Evolutionary conservation across 2,888 invertebrate species (phyloP), one percentile per base, ranked within the genome.

Genomic region (Chrysodeixis includens): DNA sequence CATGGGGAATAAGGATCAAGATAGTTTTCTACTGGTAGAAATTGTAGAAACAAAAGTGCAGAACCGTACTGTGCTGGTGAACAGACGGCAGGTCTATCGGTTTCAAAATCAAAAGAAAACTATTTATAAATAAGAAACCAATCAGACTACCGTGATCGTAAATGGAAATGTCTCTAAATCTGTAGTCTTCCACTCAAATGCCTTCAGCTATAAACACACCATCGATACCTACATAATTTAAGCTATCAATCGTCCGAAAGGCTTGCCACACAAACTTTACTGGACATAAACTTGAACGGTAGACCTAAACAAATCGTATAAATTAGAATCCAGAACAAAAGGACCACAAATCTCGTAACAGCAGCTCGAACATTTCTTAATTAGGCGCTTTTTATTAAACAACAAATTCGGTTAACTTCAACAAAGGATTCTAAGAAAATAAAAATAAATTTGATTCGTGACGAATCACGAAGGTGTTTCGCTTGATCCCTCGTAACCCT

Each of bases 371-470:
- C 92, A 93, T 93, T 94, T 93, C 92, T 93, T 94, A 94, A 94
- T 94, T 94, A 94, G 92, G 86, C 87, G 86, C 86, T 91, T 94
- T 94, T 94, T 93, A 93, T 91, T 90, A 88, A 86, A 90, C 91
- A 90, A 92, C 94, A 93, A 94, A 94, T 94, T 95, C 94, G 90
- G 93, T 93, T 92, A 93, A 89, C 90, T 89, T 87, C 83, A 90
- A 94, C 94, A 95, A 94, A 93, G 91, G 92, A 83, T 87, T 89
- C 92, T 89, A 86, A 91, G 89, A 91, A 84, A 93, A 93, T 92
- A 94, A 94, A 92, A 95, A 92, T 92, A 93, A 94, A 93, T 88
- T 88, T 90, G 90, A 88, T 87, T 93, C 94, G 94, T 95, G 94
- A 94, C 94, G 94, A 94, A 94, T 94, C 93, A 88, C 84, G 86